Evolutionary conservation across 2,113 vertebrate genomes (phyloP), one percentile per base, ranked within the genome.

Genomic region (Hystrix brachyura): DNA sequence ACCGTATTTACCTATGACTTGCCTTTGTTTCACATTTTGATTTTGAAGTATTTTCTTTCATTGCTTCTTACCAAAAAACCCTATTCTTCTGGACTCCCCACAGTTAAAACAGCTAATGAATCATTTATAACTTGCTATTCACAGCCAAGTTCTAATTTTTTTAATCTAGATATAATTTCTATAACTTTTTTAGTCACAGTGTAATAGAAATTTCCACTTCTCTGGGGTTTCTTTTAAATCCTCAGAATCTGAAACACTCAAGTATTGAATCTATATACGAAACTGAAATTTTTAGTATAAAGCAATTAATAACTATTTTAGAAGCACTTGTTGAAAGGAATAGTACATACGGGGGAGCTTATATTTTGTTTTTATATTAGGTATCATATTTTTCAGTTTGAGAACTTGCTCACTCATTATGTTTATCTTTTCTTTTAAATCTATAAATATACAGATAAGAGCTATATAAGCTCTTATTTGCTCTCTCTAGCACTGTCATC

Each of bases 41-140:
- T 92, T 96, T 91, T 93, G 82, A 96, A 96, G 94, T 74, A 74
- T 88, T 95, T 90, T 95, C 83, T 95, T 86, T 91, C 51, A 94
- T 83, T 87, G 55, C 38, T 51, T 84, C 46, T 76, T 34, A 92
- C 57, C 27, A 72, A 89, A 21, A n/a, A n/a, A 95, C 72, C 72
- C 84, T 67, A 67, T 95, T 95, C 91, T 95, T 94, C 92, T 64
- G 88, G 60, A 88, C n/a, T 89, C 79, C n/a, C 72, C 57, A 65
- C 38, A 72, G 91, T 83, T 93, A 60, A 92, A 27, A 34, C 62
- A 94, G 74, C 34, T 88, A 96, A 92, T 94, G 95, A 89, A 81
- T 97, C 74, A 79, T 91, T 96, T 89, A 91, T 93, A 89, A 96
- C 55, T 95, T 96, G 8, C 60, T n/a, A 69, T 83, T 88, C 96